phyloP scores from a whole-genome alignment of 1,140 invertebrate species.

The Dendrolimus punctatus region DNA sequence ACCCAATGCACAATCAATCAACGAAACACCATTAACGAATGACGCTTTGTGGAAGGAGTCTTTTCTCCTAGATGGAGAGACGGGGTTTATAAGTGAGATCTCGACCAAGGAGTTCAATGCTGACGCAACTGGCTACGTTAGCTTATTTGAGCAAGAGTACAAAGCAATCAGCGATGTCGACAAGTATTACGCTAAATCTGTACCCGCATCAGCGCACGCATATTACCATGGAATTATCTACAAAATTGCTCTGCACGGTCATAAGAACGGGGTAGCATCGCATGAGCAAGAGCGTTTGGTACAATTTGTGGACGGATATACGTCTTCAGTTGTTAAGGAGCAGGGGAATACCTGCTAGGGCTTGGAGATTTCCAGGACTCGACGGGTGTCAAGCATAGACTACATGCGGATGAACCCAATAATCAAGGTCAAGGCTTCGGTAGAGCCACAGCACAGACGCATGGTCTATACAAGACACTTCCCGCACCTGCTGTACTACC shows the following conservation, averaged over 20 bases:
- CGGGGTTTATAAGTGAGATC: constrained; percentile 4
- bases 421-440: too few relatives aligned
- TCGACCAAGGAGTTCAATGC: constrained; percentile 6
- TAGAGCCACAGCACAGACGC: constrained; percentile 2
- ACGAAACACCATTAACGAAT: constrained; percentile 16
- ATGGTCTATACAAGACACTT: constrained; percentile 6
- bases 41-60: constrained; percentile 17
- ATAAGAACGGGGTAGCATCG: constrained; percentile 10
- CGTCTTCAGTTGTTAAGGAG: constrained; percentile 9
- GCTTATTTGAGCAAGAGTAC: constrained; percentile 14
- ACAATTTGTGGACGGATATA: constrained; percentile 14
- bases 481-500: constrained; percentile 6
- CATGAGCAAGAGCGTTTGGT: constrained; percentile 10
- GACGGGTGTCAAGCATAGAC: constrained; percentile 13
- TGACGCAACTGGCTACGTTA: constrained; percentile 15
- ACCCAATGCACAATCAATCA: constrained; percentile 2
- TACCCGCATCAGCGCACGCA: constrained; percentile 15
- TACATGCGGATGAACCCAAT: too few relatives aligned
- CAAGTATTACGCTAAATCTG: constrained; percentile 11
- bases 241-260: constrained; percentile 7
- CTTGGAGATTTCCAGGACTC: constrained; percentile 15
- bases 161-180: constrained; percentile 15
- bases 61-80: constrained; percentile 17
- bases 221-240: constrained; percentile 18
- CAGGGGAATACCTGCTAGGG: constrained; percentile 14